Percentiles rank a stretch among this genome's conserved stretches.
These are phyloP conservation scores for Nomada fucata DNA, from an alignment of 2,888 invertebrate species.

Conservation along the genomic window DNA sequence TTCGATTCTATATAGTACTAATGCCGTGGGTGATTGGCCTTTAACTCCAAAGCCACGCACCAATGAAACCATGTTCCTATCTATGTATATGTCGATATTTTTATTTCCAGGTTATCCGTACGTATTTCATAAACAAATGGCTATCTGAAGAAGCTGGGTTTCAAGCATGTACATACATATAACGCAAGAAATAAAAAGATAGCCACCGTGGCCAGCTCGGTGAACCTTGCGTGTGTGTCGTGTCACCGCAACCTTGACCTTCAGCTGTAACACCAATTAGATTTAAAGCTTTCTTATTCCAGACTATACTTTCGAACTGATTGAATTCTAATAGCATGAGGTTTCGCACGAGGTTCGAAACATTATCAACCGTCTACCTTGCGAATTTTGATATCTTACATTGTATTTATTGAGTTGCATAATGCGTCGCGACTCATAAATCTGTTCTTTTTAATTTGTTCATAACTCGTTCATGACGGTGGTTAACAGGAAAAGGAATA, in stretches of 20 bases:
- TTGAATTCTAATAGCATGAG: slow-evolving; percentile 1
- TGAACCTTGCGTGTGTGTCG: slow-evolving; percentile 48
- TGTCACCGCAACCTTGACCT: slow-evolving; percentile 57
- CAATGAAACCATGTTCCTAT: not conserved
- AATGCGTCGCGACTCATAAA: slow-evolving; percentile 2
- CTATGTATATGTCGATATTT: not conserved
- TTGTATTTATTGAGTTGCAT: slow-evolving; percentile 12
- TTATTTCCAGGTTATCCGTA: not conserved
- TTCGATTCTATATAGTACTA: not conserved
- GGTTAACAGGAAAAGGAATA: slow-evolving; percentile 14
- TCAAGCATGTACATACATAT: not conserved
- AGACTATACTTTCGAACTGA: slow-evolving; percentile 4
- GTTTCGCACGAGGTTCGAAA: not conserved
- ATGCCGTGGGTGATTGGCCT: not conserved
- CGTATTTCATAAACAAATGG: slow-evolving; percentile 17
- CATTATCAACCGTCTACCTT: not conserved
- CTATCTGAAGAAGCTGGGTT: slow-evolving; percentile 7
- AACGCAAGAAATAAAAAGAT: slow-evolving; percentile 4
- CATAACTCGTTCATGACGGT: not conserved
- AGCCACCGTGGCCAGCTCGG: slow-evolving; percentile 22
- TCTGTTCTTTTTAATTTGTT: slow-evolving; percentile 18
- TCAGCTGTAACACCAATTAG: slow-evolving; percentile 46
- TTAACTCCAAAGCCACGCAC: not conserved
- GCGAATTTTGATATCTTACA: not conserved
- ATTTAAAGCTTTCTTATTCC: slow-evolving; percentile 39